phyloP scores from a whole-genome alignment of 2,888 invertebrate species.

The Cheilosia vernalis region DNA sequence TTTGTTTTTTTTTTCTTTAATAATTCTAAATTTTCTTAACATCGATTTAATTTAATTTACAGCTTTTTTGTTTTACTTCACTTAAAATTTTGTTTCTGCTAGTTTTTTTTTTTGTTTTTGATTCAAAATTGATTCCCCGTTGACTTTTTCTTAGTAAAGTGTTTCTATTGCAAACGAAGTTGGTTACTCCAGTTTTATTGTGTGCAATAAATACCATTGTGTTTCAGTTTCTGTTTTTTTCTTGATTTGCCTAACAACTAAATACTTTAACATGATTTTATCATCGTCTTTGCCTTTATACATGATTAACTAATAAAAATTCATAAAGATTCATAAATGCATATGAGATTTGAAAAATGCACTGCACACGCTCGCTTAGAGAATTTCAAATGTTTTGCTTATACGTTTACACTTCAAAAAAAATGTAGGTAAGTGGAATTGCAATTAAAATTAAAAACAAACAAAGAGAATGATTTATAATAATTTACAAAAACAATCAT shows the following conservation, averaged over 20 bases:
- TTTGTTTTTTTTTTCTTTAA: slow-evolving; percentile 31
- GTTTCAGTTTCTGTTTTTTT: too few relatives aligned
- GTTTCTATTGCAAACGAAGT: slow-evolving; percentile 31
- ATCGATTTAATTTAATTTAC: slow-evolving; percentile 31
- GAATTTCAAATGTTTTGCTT: background rate
- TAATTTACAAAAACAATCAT: slow-evolving; percentile 37
- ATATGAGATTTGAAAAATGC: background rate
- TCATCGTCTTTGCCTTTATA: background rate
- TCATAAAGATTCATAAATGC: background rate
- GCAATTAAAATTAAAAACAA: background rate
- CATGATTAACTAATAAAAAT: slow-evolving; percentile 1
- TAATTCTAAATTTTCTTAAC: slow-evolving; percentile 32
- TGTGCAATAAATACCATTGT: too few relatives aligned
- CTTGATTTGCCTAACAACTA: background rate
- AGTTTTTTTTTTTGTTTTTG: slow-evolving; percentile 24
- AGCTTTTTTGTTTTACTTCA: slow-evolving; percentile 20
- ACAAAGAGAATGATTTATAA: slow-evolving; percentile 12
- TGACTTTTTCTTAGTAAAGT: slow-evolving; percentile 22
- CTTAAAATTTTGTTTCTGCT: background rate
- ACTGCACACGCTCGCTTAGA: background rate
- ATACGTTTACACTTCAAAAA: background rate
- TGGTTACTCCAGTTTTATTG: background rate
- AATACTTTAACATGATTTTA: background rate
- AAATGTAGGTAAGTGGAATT: slow-evolving; percentile 15
- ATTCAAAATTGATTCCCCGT: slow-evolving; percentile 56